Conservation (phyloP, 1,140 invertebrate species). For the Dolichoris vasculosae region DNA sequence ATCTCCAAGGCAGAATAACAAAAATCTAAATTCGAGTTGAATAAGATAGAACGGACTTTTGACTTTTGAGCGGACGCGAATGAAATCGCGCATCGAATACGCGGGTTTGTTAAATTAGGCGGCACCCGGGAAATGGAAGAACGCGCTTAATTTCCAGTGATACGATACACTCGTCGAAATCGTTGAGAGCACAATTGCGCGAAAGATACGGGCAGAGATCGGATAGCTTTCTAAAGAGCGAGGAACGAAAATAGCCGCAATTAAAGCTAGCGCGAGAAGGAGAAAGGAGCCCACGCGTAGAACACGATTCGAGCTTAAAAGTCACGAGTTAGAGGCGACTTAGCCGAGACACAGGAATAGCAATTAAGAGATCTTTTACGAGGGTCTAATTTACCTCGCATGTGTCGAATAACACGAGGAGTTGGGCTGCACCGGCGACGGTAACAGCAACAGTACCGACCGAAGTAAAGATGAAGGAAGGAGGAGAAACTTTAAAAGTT, state of each 20-base stretch:
- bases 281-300: conserved; percentile 6
- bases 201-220: conserved; percentile 21
- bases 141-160: neutral
- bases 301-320: conserved; percentile 49
- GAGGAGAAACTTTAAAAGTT: conserved; percentile 45
- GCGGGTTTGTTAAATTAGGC: no score
- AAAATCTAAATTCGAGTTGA: no score
- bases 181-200: conserved; percentile 17
- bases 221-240: neutral
- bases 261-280: neutral
- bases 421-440: neutral
- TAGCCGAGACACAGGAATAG: conserved; percentile 44
- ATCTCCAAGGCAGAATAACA: no score
- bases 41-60: neutral
- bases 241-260: conserved; percentile 4
- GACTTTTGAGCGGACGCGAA: neutral
- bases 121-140: neutral
- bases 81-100: neutral
- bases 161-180: neutral
- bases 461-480: conserved; percentile 3
- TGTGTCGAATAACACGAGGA: conserved; percentile 46
- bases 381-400: conserved; percentile 53
- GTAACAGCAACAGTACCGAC: neutral
- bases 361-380: conserved; percentile 53
- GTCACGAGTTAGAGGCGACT: conserved; percentile 53